phyloP scores from a whole-genome alignment of 1,140 invertebrate genomes.

The Ooceraea biroi region DNA sequence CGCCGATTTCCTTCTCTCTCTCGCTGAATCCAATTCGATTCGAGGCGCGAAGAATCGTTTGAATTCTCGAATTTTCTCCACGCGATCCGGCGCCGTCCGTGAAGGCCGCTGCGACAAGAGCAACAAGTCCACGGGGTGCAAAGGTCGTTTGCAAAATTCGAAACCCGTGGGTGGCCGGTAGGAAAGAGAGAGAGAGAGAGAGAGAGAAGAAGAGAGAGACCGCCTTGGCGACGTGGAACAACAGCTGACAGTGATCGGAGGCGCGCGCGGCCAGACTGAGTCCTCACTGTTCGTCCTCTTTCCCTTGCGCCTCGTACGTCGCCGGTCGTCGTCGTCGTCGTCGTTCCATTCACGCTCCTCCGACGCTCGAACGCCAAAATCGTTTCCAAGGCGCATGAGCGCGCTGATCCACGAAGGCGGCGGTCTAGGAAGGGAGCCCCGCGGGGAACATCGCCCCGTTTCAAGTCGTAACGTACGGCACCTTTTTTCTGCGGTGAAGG shows the following conservation, averaged over 20 bases:
- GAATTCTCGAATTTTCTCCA: background rate
- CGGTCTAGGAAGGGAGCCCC: constrained; percentile 49
- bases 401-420: constrained; percentile 1
- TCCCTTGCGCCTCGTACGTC: constrained; percentile 48
- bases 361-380: constrained; percentile 50
- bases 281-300: constrained; percentile 66
- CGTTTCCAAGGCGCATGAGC: constrained; percentile 66
- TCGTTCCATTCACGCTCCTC: constrained; percentile 70
- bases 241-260: constrained; percentile 77
- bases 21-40: background rate
- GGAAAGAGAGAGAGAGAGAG: no score
- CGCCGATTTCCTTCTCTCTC: background rate
- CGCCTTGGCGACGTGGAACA: constrained; percentile 12
- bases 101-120: background rate
- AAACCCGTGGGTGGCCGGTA: background rate
- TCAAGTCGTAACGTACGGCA: constrained; percentile 24
- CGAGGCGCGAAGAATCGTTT: background rate
- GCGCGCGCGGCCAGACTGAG: constrained; percentile 81
- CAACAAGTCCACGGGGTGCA: background rate
- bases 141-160: background rate
- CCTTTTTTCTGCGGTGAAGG: constrained; percentile 25
- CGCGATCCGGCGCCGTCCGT: background rate
- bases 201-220: no score
- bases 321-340: constrained; percentile 56
- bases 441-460: constrained; percentile 1